Base-by-base conservation (phyloP, 2,113 vertebrate species). In the Rissa tridactyla region DNA sequence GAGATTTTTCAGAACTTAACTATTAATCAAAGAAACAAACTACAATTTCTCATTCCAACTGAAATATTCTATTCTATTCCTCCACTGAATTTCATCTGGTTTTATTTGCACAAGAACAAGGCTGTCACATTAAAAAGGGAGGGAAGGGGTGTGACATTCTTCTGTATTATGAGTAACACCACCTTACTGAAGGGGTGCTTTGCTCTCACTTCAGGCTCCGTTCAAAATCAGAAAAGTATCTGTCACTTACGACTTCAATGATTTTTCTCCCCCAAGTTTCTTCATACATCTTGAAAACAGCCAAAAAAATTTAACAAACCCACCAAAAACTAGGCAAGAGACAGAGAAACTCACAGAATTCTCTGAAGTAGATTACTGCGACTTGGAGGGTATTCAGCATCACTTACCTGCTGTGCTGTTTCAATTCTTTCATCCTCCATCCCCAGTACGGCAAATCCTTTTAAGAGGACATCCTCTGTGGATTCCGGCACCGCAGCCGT, bases 401-500 rank as follows among this genome's bases (percentile, higher is more conserved):
- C 60, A 34, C 71, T 96, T 93, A 99, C 99, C 99, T 99, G 99
- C 69, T 99, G 99, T 40, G 99, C 99, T 7, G 99, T 99, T 97
- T 99, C 99, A 86, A 99, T 99, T 87, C 98, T 98, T 70, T 99
- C 98, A 72, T 98, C 98, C 89, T 99, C 98, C 98, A 99, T 99
- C 8, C 98, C 98, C 18, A 99, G 98, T 38, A 96, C 72, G 42
- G 98, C 97, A 86, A 99, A 99, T 5, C 99, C 99, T 90, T 98
- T 99, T 84, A 98, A 94, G 32, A 99, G 98, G 82, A 99, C 96
- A 73, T 99, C 99, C 92, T 99, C 99, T 6, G 98, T 99, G 65
- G 99, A 99, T 29, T 98, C 98, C 6, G 99, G 99, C 36, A 99
- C 98, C 0, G 98, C 89, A 34, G 99, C 97, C 7, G 98, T 92